Conservation (phyloP, 2,888 invertebrate species). For the Euproctis similis region DNA sequence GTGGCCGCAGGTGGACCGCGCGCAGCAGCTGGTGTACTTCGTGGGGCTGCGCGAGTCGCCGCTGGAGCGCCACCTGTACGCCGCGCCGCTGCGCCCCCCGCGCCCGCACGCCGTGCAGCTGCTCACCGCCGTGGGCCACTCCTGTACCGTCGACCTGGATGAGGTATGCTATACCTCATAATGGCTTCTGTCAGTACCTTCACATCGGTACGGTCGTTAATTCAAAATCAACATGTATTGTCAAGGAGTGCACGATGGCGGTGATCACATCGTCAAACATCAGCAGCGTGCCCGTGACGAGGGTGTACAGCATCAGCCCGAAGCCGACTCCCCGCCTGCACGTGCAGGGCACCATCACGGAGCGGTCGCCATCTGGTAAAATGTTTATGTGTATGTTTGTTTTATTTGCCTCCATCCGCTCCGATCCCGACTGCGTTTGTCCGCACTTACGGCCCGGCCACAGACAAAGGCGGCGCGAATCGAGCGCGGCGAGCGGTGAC, state of each 20-base stretch:
- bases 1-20: conserved; percentile 70
- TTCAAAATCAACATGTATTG: too few relatives aligned
- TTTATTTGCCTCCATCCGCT: too few relatives aligned
- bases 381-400: neutral
- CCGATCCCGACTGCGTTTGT: too few relatives aligned
- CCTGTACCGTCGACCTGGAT: conserved; percentile 88
- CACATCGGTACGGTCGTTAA: too few relatives aligned
- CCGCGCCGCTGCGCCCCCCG: conserved; percentile 77
- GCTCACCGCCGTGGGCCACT: conserved; percentile 88
- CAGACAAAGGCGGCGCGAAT: too few relatives aligned
- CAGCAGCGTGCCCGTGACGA: conserved; percentile 85
- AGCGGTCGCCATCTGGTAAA: conserved; percentile 40
- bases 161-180: conserved; percentile 79
- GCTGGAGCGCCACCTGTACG: conserved; percentile 94
- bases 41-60: conserved; percentile 93
- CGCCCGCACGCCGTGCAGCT: conserved; percentile 83
- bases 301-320: conserved; percentile 84
- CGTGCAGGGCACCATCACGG: conserved; percentile 77
- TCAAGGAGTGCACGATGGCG: conserved; percentile 87
- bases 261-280: conserved; percentile 91
- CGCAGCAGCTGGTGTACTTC: conserved; percentile 89
- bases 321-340: conserved; percentile 88
- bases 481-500: too few relatives aligned
- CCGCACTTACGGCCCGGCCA: too few relatives aligned
- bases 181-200: too few relatives aligned